Conservation (phyloP, 2,797 vertebrate genomes). For the Semaprochilodus insignis region DNA sequence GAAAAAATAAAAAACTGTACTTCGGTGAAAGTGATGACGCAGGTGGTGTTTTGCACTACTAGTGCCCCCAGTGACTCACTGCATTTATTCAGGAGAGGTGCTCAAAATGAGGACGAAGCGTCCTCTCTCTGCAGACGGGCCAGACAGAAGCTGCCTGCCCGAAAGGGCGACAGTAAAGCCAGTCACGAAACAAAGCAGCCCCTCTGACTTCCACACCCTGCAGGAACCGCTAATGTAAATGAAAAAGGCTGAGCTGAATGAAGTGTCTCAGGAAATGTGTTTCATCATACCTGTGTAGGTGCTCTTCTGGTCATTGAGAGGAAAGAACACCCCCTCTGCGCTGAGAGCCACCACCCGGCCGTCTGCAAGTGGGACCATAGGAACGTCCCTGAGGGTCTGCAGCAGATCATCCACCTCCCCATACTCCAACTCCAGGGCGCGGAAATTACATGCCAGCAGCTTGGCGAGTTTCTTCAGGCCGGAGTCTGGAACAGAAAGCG, state of each 20-base stretch:
- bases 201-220: neutral
- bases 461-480: conserved; percentile 74
- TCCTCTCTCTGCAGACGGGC: conserved; percentile 10
- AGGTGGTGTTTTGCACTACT: conserved; percentile 35
- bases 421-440: conserved; percentile 80
- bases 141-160: conserved; percentile 4
- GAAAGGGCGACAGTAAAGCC: neutral
- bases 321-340: conserved; percentile 78
- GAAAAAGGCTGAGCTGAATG: neutral
- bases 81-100: conserved; percentile 15
- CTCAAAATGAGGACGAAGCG: conserved; percentile 19
- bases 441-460: conserved; percentile 82
- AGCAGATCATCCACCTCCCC: conserved; percentile 73
- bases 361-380: conserved; percentile 81
- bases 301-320: conserved; percentile 69
- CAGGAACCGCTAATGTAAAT: neutral
- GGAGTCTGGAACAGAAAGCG: conserved; percentile 60
- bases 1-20: neutral
- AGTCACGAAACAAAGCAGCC: neutral
- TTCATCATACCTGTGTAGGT: conserved; percentile 60
- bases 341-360: conserved; percentile 76
- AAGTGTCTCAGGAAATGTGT: neutral
- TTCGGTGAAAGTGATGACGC: conserved; percentile 63
- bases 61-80: conserved; percentile 34
- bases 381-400: conserved; percentile 74